Evolutionary conservation across 2,888 invertebrate genomes (phyloP), one percentile per base, ranked within the genome.

Genomic region (Tachystola acroxantha): DNA sequence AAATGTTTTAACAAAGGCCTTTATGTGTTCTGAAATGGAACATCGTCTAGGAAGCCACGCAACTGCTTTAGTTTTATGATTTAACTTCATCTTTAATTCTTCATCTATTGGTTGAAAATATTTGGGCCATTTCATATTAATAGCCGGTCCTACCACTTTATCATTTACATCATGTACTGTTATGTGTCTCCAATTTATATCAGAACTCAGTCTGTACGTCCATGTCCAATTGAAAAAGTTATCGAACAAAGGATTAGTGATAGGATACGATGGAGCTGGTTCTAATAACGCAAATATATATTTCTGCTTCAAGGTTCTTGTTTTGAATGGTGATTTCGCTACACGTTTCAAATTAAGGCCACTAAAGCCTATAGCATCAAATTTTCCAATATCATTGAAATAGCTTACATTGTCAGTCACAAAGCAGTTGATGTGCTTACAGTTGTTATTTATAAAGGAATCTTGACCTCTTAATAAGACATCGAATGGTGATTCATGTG

Each of bases 31-130:
- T n/a, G n/a, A n/a, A n/a, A n/a, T n/a, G n/a, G n/a, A n/a, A 36
- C 65, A 67, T 36, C 61, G 49, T 1, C 63, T 64, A 0, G 57
- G 57, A 29, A 64, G 52, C 64, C 65, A 65, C 1, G 62, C 62
- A 0, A 46, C 59, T 1, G 57, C 55, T 35, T 57, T 61, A 1
- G 43, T 43, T 43, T 66, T 66, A 5, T 25, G 46, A 3, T 41
- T 40, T 10, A 67, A 30, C 24, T 40, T 50, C 0, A 13, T 11
- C 36, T 50, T 53, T 3, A 52, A 11, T 1, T 46, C 43, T 3
- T 55, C 52, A 7, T 25, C 20, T 2, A 58, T 34, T 1, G 52
- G 50, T 3, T 40, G 26, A 41, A 56, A 46, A 3, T 45, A 34
- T 3, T 46, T 35, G 1, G 39, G 45, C 59, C 57, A 57, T 2